Percentiles rank a stretch among this genome's conserved stretches.
These are phyloP conservation scores for Lophotriccus pileatus DNA, from an alignment of 2,797 vertebrate genomes.

Conservation along the genomic window DNA sequence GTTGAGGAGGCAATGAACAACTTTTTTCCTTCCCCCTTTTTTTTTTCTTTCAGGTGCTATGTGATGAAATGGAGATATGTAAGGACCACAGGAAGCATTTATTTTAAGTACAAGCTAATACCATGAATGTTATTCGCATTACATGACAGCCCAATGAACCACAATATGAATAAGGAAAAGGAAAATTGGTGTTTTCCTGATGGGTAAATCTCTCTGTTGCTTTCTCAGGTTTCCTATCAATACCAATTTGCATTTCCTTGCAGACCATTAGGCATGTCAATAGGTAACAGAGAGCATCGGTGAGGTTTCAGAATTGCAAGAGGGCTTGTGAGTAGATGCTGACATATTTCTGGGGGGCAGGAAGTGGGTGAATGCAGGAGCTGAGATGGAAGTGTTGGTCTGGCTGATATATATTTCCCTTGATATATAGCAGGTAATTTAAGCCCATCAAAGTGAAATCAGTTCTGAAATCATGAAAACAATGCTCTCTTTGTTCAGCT, in stretches of 20 bases:
- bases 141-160: conserved; percentile 40
- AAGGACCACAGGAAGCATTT: conserved; percentile 61
- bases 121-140: conserved; percentile 56
- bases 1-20: conserved; percentile 12
- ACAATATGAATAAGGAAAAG: conserved; percentile 36
- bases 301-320: not conserved
- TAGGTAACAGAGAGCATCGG: conserved; percentile 2
- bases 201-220: conserved; percentile 7
- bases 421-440: conserved; percentile 21
- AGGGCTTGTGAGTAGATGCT: not conserved
- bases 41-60: conserved; percentile 6
- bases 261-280: conserved; percentile 3
- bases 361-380: not conserved
- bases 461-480: conserved; percentile 20
- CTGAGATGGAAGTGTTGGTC: not conserved
- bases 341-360: not conserved
- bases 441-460: conserved; percentile 26
- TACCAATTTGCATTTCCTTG: conserved; percentile 2
- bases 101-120: conserved; percentile 54
- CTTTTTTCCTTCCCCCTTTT: not conserved
- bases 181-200: conserved; percentile 35
- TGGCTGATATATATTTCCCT: conserved; percentile 19
- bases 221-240: conserved; percentile 47
- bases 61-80: conserved; percentile 45
- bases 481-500: conserved; percentile 45